Base-by-base conservation (phyloP, 2,797 vertebrate species). In the Silurus aristotelis region DNA sequence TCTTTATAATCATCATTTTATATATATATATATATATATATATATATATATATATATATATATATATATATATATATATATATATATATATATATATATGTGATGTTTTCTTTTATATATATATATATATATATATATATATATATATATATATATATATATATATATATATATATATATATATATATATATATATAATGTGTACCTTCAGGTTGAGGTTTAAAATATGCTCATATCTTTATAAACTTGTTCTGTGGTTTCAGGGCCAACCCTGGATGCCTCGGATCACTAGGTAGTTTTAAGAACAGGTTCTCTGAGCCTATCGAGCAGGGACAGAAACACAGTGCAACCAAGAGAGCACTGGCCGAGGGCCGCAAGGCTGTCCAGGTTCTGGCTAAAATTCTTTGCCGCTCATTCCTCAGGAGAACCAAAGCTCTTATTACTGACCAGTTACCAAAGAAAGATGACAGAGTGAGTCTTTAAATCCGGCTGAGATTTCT, bases 341-440 rank as follows among this genome's bases (percentile, higher is more conserved):
- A 99, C 91, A 99, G 94, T 60, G 97, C 96, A 58, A 98, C 97
- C 63, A 99, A 98, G 92, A 96, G 97, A 85, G 93, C 95, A 68
- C 92, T 99, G 5, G 98, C 98, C 31, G 96, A 95, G 38, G 96
- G 96, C 60, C 96, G 98, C 85, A 97, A 96, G 89, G 93, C 95
- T 46, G 95, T 97, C 92, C 91, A 87, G 56, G 93, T 90, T 38
- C 94, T 99, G 84, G 96, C 94, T 70, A 93, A 82, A 86, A 96
- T 92, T 93, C 95, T 99, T 91, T 94, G 95, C 56, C 93, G 86
- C 70, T 97, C 93, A 90, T 97, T 99, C 90, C 95, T 99, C 66
- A 95, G 98, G 90, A 96, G 98, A 78, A 99, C 97, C 67, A 99
- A 99, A 92, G 87, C 88, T 0, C 92, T 99, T 61, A 99, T 99